Base-by-base conservation (phyloP, 2,113 vertebrate species). In the Prolemur simus region DNA sequence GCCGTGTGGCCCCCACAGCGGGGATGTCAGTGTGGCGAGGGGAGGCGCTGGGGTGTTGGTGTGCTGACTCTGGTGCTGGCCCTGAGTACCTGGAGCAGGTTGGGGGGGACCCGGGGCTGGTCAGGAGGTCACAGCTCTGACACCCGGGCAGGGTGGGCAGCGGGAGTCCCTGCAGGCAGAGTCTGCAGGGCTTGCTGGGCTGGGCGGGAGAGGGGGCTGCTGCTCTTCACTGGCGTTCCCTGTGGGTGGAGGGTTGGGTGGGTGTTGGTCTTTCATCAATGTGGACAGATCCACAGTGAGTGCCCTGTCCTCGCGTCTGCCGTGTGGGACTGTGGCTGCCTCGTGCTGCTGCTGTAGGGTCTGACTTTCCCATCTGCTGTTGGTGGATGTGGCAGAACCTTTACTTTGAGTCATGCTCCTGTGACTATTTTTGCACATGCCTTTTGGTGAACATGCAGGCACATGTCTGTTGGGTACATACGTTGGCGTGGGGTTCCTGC, bases 331-430 rank as follows among this genome's bases (percentile, higher is more conserved):
- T 27, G 23, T 25, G 21, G 69, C 69, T 71, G 6, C 52, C 52
- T 4, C 6, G 12, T 23, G 69, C 69, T 73, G 69, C 39, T 13
- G 71, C 39, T 74, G 3, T 45, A 45, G 39, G 39, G 32, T 47
- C 47, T 25, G 60, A 63, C 25, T 63, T 29, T 29, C 11, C 25
- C 25, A 32, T 45, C 39, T 47, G 0, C 7, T 1, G 14, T 45
- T 45, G 14, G 0, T 18, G 73, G 27, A 10, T 2, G 1, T 47
- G 25, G 0, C 7, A 4, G 73, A 29, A 29, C 29, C 3, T 14
- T 47, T 27, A 10, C 9, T 76, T 18, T 9, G 73, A 10, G 14
- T 18, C 15, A 14, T 32, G 42, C 27, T 18, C 25, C 42, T 47
- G 8, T 47, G 73, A 2, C 17, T 47, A 8, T 29, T 32, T 32